These are phyloP conservation scores for Ursus arctos DNA, from an alignment of 2,113 vertebrate species.

Conservation along the genomic window DNA sequence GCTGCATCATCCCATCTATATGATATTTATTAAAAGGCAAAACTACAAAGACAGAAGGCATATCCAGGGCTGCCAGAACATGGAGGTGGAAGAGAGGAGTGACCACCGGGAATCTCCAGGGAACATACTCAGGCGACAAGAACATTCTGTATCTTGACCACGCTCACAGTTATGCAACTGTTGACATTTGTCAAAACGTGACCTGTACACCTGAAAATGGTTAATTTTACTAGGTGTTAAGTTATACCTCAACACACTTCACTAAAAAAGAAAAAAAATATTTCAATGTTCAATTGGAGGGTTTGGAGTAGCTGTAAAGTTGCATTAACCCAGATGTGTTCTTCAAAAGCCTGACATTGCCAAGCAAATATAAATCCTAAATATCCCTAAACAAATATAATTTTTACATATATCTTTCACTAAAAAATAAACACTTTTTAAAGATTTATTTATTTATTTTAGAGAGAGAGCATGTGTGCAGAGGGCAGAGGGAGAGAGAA, in stretches of 20 bases:
- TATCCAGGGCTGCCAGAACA: not conserved
- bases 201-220: not conserved
- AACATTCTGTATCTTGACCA: not conserved
- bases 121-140: not conserved
- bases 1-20: not conserved
- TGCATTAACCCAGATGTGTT: not conserved
- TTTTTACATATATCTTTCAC: not conserved
- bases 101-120: too few species aligned
- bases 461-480: too few species aligned
- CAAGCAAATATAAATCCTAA: not conserved
- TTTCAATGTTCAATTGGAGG: not conserved
- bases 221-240: not conserved
- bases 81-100: rapidly evolving
- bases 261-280: not conserved
- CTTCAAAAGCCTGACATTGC: not conserved
- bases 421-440: not conserved
- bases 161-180: not conserved
- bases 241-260: not conserved
- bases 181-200: not conserved
- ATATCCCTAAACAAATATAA: not conserved
- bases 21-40: not conserved
- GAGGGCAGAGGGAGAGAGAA: not conserved
- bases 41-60: not conserved
- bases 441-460: not conserved
- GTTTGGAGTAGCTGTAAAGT: not conserved